Base-by-base conservation (phyloP, 1,140 invertebrate genomes). In the Macrotrachela quadricornifera region DNA sequence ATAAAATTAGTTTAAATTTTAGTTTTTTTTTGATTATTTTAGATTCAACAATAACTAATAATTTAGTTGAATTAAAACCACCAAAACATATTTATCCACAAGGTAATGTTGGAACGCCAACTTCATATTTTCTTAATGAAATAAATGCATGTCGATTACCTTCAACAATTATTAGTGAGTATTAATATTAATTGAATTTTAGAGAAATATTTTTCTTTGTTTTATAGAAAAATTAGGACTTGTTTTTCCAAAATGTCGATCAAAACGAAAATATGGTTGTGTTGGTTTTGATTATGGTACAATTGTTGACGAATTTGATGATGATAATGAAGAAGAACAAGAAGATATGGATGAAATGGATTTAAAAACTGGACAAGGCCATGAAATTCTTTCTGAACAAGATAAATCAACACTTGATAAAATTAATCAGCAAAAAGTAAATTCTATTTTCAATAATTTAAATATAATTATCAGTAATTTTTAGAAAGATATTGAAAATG, bases 31-130 rank as follows among this genome's bases (percentile, higher is more conserved):
- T 57, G 41, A 3, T 40, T 10, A 49, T 36, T 15, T 45, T 50
- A 39, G 30, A 50, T 30, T 13, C 16, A 37, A 46, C n/a, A 21
- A 49, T 39, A 53, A 30, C 21, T 4, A 30, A 30, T 30, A 30
- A 30, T 30, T 30, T 30, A 30, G 8, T 30, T 30, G 21, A 30
- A 30, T 30, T 30, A 4, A 30, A 30, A 30, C 21, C 21, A 4
- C 21, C 21, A 30, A 30, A 30, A 30, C 21, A 30, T 2, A 30
- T 30, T 30, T 30, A 30, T 8, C 18, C 67, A 1, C 56, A 66
- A 40, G 76, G 76, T 21, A 78, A 78, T 66, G 73, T 78, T 43
- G 76, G 76, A 18, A 78, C 76, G 12, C 69, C 73, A 12, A 76
- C 73, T 10, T 57, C 56, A 38, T 60, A 67, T 43, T 77, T 78